Evolutionary conservation across 2,888 invertebrate genomes (phyloP).

Genomic region (Ennomos fuscantarius): DNA sequence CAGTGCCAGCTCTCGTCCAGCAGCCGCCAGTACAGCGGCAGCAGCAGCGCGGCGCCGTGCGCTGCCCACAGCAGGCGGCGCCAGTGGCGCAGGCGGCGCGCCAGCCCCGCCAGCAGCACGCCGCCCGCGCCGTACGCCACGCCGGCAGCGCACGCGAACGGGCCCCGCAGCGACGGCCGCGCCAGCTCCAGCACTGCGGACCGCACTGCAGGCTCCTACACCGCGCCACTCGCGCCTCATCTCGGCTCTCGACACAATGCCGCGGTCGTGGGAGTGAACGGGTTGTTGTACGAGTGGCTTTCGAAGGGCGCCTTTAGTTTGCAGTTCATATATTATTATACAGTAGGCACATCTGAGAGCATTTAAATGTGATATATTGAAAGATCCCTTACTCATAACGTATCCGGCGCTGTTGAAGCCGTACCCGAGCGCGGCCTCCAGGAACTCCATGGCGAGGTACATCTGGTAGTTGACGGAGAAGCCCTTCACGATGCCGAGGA

Average conservation of each 20-base stretch:
- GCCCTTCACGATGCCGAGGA: constrained; percentile 81
- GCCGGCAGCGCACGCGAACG: constrained; percentile 73
- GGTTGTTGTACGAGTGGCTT: too few relatives aligned
- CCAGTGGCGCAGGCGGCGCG: constrained; percentile 87
- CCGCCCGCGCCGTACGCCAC: constrained; percentile 81
- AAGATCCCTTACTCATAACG: constrained; percentile 62
- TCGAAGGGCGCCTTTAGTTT: too few relatives aligned
- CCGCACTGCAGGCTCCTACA: too few relatives aligned
- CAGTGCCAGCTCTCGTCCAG: constrained; percentile 91
- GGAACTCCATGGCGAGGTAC: constrained; percentile 84
- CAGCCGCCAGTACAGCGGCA: constrained; percentile 88
- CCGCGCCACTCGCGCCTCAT: too few relatives aligned
- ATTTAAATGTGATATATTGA: too few relatives aligned
- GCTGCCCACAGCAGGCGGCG: constrained; percentile 86
- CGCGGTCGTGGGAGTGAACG: too few relatives aligned
- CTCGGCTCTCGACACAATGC: too few relatives aligned
- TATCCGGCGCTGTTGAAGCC: constrained; percentile 85
- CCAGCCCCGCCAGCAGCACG: constrained; percentile 76
- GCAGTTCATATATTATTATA: too few relatives aligned
- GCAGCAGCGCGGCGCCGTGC: constrained; percentile 88
- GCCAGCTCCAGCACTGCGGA: constrained; percentile 70
- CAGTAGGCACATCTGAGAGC: too few relatives aligned
- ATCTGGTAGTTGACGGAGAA: constrained; percentile 82
- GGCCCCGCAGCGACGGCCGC: constrained; percentile 67
- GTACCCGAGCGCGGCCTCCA: constrained; percentile 83